phyloP scores from a whole-genome alignment of 1,140 invertebrate genomes.

The Schlechtendalia chinensis region DNA sequence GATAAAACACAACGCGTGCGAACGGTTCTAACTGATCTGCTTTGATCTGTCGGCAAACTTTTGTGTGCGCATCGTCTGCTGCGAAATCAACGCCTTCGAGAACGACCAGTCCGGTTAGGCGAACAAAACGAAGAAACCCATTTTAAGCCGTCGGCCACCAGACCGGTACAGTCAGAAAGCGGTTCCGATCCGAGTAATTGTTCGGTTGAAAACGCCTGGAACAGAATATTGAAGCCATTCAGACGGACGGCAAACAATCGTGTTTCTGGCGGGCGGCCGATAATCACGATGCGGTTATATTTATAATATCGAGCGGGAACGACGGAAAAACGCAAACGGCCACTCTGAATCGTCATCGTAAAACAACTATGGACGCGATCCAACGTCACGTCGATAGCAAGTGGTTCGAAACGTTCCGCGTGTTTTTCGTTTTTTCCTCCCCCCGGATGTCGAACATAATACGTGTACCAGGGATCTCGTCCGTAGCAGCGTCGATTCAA shows the following conservation, averaged over 20 bases:
- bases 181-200: no score
- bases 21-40: conserved; percentile 15
- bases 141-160: no score
- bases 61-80: not conserved
- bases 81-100: not conserved
- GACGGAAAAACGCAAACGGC: not conserved
- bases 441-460: no score
- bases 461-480: no score
- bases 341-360: conserved; percentile 5
- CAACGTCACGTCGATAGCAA: not conserved
- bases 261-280: not conserved
- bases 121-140: no score
- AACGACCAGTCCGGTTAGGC: no score
- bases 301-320: not conserved
- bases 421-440: no score
- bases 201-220: no score
- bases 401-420: no score
- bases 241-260: not conserved
- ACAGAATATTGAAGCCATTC: no score
- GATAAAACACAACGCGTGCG: not conserved
- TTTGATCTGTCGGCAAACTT: conserved; percentile 31
- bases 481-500: no score
- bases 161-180: no score
- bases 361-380: conserved; percentile 13
- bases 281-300: not conserved